Evolutionary conservation across 2,888 invertebrate genomes (phyloP).

Genomic region (Eupelmus urozonus): DNA sequence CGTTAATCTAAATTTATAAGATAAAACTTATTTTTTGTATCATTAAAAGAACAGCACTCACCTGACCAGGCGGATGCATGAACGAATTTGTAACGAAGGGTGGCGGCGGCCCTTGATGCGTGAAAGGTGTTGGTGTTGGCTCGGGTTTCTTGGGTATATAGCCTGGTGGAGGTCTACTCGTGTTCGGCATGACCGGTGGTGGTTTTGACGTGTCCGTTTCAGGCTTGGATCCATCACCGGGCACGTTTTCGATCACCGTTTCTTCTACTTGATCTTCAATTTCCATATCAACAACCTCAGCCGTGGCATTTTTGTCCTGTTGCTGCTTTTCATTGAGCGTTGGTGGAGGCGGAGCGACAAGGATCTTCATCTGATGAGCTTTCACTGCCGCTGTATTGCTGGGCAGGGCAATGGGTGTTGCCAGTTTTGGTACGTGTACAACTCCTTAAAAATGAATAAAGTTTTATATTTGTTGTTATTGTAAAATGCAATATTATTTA

Average conservation of each 20-base stretch:
- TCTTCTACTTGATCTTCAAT: slow-evolving; percentile 75
- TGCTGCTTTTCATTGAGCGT: slow-evolving; percentile 67
- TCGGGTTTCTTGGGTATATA: slow-evolving; percentile 54
- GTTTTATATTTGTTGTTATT: not conserved
- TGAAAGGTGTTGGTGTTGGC: slow-evolving; percentile 66
- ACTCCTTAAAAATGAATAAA: slow-evolving; percentile 61
- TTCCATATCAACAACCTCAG: slow-evolving; percentile 73
- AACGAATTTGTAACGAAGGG: slow-evolving; percentile 70
- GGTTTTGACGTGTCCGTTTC: slow-evolving; percentile 60
- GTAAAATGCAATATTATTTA: not conserved
- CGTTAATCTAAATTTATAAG: too few species aligned
- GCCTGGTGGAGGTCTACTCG: slow-evolving; percentile 52
- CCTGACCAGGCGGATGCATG: slow-evolving; percentile 64
- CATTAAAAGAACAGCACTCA: slow-evolving; percentile 18
- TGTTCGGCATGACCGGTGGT: slow-evolving; percentile 59
- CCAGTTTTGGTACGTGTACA: slow-evolving; percentile 74
- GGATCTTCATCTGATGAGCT: slow-evolving; percentile 71
- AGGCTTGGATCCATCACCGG: slow-evolving; percentile 32
- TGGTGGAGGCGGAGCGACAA: slow-evolving; percentile 75
- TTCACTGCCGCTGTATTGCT: slow-evolving; percentile 55
- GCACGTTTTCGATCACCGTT: slow-evolving; percentile 69
- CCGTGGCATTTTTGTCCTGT: slow-evolving; percentile 56
- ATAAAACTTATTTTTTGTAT: too few species aligned
- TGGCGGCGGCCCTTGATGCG: slow-evolving; percentile 68
- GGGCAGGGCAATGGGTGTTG: slow-evolving; percentile 67